Base-by-base conservation (phyloP, 2,888 invertebrate species). In the Drosophila differens region DNA sequence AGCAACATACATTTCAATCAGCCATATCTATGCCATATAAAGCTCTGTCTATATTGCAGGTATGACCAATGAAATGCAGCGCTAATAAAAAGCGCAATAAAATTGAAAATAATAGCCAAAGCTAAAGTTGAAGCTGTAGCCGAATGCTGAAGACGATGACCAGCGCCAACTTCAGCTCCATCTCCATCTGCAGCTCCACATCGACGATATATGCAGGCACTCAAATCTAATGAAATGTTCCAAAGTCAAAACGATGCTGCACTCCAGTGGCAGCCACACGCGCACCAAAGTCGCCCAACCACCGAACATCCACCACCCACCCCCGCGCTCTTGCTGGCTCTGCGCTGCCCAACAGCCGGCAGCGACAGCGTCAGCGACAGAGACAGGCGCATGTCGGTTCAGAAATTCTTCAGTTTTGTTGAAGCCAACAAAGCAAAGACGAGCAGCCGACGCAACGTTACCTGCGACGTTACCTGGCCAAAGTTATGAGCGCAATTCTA, bases 201-300 rank as follows among this genome's bases (percentile, higher is more conserved):
- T 80, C 61, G 77, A 85, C 85, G 76, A 90, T 85, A 82, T 88
- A 90, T 88, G 83, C 89, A 82, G 88, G 87, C 89, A 88, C 89
- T 90, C 87, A 90, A 90, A 90, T 90, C 87, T 90, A 89, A 89
- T 89, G 90, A 90, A 89, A 89, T 89, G 89, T 90, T 90, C 83
- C 81, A 85, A 83, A 86, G 76, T 80, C 80, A 79, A 86, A 83
- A 85, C 79, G 89, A 73, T 82, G 70, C 62, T 60, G 59, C 76
- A 37, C 69, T 52, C 69, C 58, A 65, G 65, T 63, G 75, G 83
- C 74, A 76, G 74, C 82, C 86, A 80, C 76, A 76, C 80, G 83
- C 72, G 69, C 60, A 72, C 60, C 78, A 81, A 82, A 82, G 82
- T 82, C 76, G 68, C 70, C 67, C 67, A 70, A 79, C 85, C 58